Conservation (phyloP, 2,888 invertebrate genomes). For the Gnatocerus cornutus region DNA sequence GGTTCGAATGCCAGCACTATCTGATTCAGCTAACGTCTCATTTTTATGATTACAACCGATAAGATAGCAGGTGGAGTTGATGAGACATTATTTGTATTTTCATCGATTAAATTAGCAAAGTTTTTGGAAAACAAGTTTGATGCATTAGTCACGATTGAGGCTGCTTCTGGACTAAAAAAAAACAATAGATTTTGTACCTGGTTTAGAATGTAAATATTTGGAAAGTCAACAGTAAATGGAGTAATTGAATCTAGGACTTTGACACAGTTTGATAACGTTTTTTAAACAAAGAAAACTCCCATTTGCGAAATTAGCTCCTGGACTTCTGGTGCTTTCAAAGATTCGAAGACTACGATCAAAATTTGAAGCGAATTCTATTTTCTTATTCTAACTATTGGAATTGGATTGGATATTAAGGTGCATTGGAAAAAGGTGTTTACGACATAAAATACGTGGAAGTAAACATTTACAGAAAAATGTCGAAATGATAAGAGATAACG, state of each 20-base stretch:
- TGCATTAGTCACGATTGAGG: conserved; percentile 23
- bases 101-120: conserved; percentile 30
- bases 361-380: no score
- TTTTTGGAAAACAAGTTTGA: conserved; percentile 20
- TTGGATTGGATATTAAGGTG: neutral
- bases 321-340: no score
- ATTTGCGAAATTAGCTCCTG: no score
- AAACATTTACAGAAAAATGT: conserved; percentile 31
- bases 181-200: conserved; percentile 25
- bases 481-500: conserved; percentile 24
- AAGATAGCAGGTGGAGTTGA: conserved; percentile 41
- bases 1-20: conserved; percentile 13
- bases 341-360: no score
- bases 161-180: conserved; percentile 9
- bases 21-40: conserved; percentile 30
- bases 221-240: conserved; percentile 21
- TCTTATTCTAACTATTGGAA: no score
- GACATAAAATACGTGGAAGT: conserved; percentile 26
- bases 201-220: conserved; percentile 43
- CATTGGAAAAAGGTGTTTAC: neutral
- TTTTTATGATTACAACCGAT: conserved; percentile 37
- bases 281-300: conserved; percentile 3
- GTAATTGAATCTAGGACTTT: conserved; percentile 41
- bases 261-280: conserved; percentile 46
- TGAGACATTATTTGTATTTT: conserved; percentile 38